Evolutionary conservation across 2,888 invertebrate species (phyloP), one percentile per base, ranked within the genome.

Genomic region (Alsophila aescularia): DNA sequence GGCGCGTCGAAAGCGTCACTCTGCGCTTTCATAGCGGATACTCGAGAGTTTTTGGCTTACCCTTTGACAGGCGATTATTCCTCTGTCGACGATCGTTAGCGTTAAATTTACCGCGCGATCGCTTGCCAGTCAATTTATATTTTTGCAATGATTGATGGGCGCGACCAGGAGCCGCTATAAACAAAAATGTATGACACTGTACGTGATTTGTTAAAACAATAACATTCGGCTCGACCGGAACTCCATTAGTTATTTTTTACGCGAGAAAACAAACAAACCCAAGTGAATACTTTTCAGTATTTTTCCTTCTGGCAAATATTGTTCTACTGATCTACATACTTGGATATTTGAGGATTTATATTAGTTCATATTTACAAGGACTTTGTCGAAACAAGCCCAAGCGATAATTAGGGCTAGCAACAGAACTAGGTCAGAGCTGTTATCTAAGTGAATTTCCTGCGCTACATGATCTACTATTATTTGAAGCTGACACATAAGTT

Each of bases 61-160:
- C 57, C 72, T 87, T 81, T 87, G 90, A 89, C 89, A 90, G 81
- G 73, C 84, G 81, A 89, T 87, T 88, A 90, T 87, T 88, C 81
- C 79, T 75, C 81, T 86, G 89, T 89, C 87, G 72, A 69, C 82
- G 79, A 84, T 85, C 76, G 83, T 87, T 87, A 87, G 79, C 67
- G 73, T 82, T 85, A 83, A 83, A 84, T 85, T 79, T 80, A 77
- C 79, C 76, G 79, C 73, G 78, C 76, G 82, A 83, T 79, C 75
- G 72, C 69, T 63, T 72, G 78, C 69, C 76, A 70, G 69, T 74
- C 73, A 66, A 73, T 72, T 67, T 52, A 72, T 70, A 69, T 75
- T 72, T 64, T 69, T 62, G 60, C 66, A 70, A 66, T 70, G 73
- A 79, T 72, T 67, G 69, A 76, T 72, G 68, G 52, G 40, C 42